Evolutionary conservation across 1,140 invertebrate species (phyloP), one percentile per base, ranked within the genome.

Genomic region (Wasmannia auropunctata): DNA sequence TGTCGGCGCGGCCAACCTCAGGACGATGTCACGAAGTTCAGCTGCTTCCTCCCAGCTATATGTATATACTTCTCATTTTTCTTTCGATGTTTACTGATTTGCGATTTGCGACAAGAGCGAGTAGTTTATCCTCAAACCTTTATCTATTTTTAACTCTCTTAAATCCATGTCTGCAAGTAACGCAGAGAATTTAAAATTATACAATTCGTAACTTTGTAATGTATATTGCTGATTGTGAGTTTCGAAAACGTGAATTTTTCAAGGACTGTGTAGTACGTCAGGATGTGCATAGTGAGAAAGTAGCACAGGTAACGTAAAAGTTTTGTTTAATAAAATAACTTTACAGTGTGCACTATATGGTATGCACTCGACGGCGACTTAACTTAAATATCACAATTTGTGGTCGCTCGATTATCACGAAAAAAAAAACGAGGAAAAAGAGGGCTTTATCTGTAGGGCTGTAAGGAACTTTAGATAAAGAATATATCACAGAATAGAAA

Each of bases 1-100:
- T 40, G 65, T 37, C 54, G 49, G n/a, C 22, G 79, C 22, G 25
- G 28, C 62, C 3, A 22, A 72, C 65, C 54, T 70, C 65, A 81
- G 51, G 19, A 28, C 22, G n/a, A 22, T 74, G 0, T 51, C 31
- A n/a, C 62, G 46, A 10, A 46, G 14, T 16, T 46, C 11, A 14
- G 14, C 16, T 16, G 49, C 49, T 51, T n/a, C n/a, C n/a, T n/a
- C n/a, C n/a, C n/a, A n/a, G n/a, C n/a, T n/a, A n/a, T n/a, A n/a
- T n/a, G n/a, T n/a, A n/a, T n/a, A n/a, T n/a, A n/a, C n/a, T n/a
- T n/a, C 14, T 19, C 31, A 7, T 28, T 8, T 37, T 25, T 70
- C 67, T 70, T 22, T 46, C 43, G 43, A 19, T n/a, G n/a, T n/a
- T n/a, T n/a, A n/a, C n/a, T n/a, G 14, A 65, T n/a, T 7, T 28